A percentile compares a stretch with the other conserved stretches of the same genome.
Conservation (phyloP, 1,140 invertebrate genomes). For the Parapsyche elsis region DNA sequence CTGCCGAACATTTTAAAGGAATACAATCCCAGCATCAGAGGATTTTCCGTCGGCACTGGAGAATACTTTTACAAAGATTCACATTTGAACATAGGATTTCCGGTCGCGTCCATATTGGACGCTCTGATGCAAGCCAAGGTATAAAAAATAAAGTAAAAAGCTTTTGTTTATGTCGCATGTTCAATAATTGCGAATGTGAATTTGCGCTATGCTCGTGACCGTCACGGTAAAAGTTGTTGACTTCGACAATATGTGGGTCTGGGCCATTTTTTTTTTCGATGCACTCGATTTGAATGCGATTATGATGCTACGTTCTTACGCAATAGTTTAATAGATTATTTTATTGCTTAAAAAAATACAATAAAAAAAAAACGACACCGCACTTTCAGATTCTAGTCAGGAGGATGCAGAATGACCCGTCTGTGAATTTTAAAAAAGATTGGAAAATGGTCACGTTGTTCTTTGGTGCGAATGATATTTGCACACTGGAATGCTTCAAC, state of each 20-base stretch:
- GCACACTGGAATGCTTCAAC: slow-evolving; percentile 78
- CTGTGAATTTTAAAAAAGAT: slow-evolving; percentile 72
- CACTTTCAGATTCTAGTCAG: slow-evolving; percentile 70
- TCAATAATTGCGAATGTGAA: not conserved
- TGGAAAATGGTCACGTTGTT: slow-evolving; percentile 93
- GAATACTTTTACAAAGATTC: slow-evolving; percentile 76
- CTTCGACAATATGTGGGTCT: slow-evolving; percentile 22
- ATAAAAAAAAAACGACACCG: not conserved
- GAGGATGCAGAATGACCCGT: slow-evolving; percentile 74
- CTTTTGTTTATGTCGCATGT: too few species aligned
- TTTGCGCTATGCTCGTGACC: slow-evolving; percentile 19
- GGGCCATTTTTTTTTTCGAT: slow-evolving; percentile 10
- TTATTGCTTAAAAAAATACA: not conserved
- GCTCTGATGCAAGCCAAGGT: slow-evolving; percentile 75
- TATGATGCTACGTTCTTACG: not conserved
- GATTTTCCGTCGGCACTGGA: slow-evolving; percentile 77
- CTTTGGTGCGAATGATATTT: slow-evolving; percentile 87
- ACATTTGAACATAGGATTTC: slow-evolving; percentile 76
- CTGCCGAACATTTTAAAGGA: slow-evolving; percentile 80
- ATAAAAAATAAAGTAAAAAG: not conserved
- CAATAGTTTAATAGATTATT: not conserved
- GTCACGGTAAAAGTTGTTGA: slow-evolving; percentile 7
- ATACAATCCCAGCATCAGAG: slow-evolving; percentile 75
- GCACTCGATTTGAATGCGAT: not conserved
- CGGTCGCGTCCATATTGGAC: slow-evolving; percentile 78